Percentiles rank a stretch among this genome's conserved stretches.
phyloP scores from a whole-genome alignment of 2,888 invertebrate species.

The Andrena flavipes region DNA sequence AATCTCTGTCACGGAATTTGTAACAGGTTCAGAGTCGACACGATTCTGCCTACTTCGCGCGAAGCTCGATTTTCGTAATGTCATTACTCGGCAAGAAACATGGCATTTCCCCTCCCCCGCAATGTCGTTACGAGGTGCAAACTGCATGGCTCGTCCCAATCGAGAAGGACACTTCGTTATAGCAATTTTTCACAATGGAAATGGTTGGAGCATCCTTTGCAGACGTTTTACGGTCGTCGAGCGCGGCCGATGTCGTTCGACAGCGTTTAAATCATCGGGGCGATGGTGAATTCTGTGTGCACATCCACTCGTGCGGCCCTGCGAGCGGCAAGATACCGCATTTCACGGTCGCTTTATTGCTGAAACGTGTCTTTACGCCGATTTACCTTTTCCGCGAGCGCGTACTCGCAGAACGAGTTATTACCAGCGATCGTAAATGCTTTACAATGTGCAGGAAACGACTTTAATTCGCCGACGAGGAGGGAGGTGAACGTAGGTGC shows the following conservation, averaged over 20 bases:
- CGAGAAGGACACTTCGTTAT: not conserved
- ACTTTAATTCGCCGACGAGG: constrained; percentile 13
- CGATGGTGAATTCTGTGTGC: constrained; percentile 6
- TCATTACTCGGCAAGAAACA: not conserved
- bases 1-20: no score
- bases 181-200: not conserved
- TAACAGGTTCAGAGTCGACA: no score
- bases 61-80: constrained; percentile 5
- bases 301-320: constrained; percentile 5
- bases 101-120: not conserved
- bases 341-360: constrained; percentile 58
- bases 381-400: constrained; percentile 37
- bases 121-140: not conserved
- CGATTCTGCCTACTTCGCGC: not conserved
- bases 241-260: constrained; percentile 6
- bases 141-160: not conserved
- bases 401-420: constrained; percentile 19
- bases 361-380: constrained; percentile 53
- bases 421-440: constrained; percentile 23
- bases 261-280: constrained; percentile 32
- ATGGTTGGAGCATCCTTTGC: not conserved
- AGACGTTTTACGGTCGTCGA: constrained; percentile 33
- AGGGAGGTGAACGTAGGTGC: not conserved
- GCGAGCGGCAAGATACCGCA: constrained; percentile 24
- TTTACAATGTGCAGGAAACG: constrained; percentile 13